phyloP scores from a whole-genome alignment of 2,113 vertebrate genomes.

The Megaptera novaeangliae region DNA sequence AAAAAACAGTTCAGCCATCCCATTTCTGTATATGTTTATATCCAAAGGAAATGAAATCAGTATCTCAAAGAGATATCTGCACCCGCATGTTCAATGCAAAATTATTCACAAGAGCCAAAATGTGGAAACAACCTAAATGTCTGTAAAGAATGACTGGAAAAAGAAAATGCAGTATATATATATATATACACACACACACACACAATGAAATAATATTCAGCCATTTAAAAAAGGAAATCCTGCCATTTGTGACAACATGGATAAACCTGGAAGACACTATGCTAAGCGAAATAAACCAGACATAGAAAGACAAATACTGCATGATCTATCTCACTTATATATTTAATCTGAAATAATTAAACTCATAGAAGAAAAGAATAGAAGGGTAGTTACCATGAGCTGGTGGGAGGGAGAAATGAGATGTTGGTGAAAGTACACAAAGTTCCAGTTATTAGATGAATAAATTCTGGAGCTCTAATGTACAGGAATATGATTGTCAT shows the following conservation, averaged over 20 bases:
- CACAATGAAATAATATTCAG: neutral
- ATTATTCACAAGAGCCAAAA: neutral
- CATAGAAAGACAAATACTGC: neutral
- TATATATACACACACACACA: too few species aligned
- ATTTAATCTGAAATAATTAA: neutral
- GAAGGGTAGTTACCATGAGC: neutral
- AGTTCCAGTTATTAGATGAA: neutral
- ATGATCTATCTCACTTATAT: neutral
- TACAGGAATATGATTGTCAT: neutral
- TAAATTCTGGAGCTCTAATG: neutral
- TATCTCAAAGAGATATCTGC: neutral
- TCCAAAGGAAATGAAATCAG: neutral
- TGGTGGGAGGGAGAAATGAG: neutral
- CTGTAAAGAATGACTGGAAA: neutral
- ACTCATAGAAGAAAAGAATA: neutral
- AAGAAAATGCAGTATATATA: too few species aligned
- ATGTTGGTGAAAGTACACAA: neutral
- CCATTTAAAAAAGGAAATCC: neutral
- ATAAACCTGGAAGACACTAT: neutral
- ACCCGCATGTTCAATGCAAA: fast-evolving
- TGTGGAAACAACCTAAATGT: neutral
- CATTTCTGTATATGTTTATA: neutral
- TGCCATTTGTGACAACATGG: neutral
- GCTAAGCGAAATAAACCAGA: neutral
- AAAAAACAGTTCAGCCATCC: neutral